phyloP scores from a whole-genome alignment of 2,888 invertebrate species.

The Therioaphis trifolii region DNA sequence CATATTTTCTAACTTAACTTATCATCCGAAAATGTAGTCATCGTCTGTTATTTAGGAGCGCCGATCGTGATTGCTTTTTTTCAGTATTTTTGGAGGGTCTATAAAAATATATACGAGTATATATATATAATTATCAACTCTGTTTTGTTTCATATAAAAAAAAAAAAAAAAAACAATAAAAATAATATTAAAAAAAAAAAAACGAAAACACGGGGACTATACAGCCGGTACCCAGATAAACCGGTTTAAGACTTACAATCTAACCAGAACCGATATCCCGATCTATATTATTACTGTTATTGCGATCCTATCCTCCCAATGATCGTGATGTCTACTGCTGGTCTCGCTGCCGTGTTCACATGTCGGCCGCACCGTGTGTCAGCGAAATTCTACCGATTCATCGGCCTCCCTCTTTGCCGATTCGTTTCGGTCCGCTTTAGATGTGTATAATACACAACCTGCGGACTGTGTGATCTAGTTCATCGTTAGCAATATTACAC shows the following conservation, averaged over 20 bases:
- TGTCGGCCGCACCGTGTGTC: constrained; percentile 34
- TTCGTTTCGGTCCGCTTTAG: constrained; percentile 45
- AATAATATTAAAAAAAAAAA: too few relatives aligned
- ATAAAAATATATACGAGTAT: too few relatives aligned
- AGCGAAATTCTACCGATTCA: constrained; percentile 49
- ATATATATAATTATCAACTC: constrained; percentile 37
- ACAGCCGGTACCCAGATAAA: constrained; percentile 39
- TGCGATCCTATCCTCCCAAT: constrained; percentile 24
- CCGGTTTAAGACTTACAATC: constrained; percentile 41
- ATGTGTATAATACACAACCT: too few relatives aligned
- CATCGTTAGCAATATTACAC: constrained; percentile 28
- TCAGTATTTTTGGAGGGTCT: constrained; percentile 26
- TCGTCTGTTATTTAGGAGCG: constrained; percentile 8
- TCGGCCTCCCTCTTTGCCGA: constrained; percentile 28
- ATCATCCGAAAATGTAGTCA: constrained; percentile 8
- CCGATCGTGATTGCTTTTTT: constrained; percentile 32
- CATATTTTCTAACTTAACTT: constrained; percentile 43
- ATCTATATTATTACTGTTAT: constrained; percentile 54
- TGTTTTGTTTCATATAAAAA: constrained; percentile 26
- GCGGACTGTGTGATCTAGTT: constrained; percentile 35
- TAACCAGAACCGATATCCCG: constrained; percentile 39
- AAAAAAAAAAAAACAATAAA: too few relatives aligned
- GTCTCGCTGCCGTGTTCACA: constrained; percentile 21
- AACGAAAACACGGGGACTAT: not conserved
- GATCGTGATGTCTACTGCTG: constrained; percentile 45